Conservation (phyloP, 1,140 invertebrate genomes). For the silkworm (Bombyx mori) region DNA sequence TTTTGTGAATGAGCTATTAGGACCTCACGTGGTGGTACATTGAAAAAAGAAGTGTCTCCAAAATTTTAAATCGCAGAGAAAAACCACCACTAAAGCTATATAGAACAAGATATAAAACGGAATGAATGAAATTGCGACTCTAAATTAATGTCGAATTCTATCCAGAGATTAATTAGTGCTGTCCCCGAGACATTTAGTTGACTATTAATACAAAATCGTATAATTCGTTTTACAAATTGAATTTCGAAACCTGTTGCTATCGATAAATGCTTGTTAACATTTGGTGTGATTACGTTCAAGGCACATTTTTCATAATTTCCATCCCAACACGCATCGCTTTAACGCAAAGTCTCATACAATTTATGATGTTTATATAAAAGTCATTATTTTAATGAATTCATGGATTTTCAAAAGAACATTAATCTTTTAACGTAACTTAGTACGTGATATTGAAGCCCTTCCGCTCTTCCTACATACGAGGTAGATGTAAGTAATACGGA, state of each 20-base stretch:
- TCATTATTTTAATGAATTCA: background rate
- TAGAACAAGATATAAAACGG: conserved; percentile 10
- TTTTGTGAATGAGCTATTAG: background rate
- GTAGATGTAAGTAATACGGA: conserved; percentile 26
- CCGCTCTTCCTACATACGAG: background rate
- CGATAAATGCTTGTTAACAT: conserved; percentile 21
- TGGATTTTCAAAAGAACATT: background rate
- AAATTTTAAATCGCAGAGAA: conserved; percentile 10
- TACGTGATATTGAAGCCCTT: background rate
- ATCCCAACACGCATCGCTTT: conserved; percentile 25
- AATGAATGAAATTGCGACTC: conserved; percentile 7
- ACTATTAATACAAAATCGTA: conserved; percentile 51
- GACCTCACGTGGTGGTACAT: conserved; percentile 24
- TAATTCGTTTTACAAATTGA: conserved; percentile 47
- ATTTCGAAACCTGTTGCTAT: conserved; percentile 39
- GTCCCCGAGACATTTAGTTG: conserved; percentile 47
- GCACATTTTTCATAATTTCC: conserved; percentile 37
- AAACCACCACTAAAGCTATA: conserved; percentile 13
- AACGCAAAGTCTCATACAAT: conserved; percentile 29
- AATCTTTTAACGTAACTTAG: background rate
- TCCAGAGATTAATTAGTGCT: conserved; percentile 56
- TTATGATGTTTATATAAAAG: conserved; percentile 14
- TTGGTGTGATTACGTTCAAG: conserved; percentile 25
- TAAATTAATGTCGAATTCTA: conserved; percentile 44
- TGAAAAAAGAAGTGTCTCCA: background rate